Evolutionary conservation across 2,888 invertebrate genomes (phyloP), one percentile per base, ranked within the genome.

Genomic region (Deilephila elpenor): DNA sequence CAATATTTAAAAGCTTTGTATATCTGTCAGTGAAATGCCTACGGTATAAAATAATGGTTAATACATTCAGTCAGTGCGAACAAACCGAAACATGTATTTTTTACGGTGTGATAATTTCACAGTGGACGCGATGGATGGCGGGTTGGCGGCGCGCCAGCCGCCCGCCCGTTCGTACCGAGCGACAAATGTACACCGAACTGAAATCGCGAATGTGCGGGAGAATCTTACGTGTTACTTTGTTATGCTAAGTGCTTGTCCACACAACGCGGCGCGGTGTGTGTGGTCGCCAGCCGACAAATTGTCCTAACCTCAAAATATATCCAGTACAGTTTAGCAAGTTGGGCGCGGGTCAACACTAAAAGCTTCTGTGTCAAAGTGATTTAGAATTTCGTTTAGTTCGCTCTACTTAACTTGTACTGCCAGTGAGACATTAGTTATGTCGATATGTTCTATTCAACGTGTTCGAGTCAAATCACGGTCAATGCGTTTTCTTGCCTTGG

Each of bases 91-190:
- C 44, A 51, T 67, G 67, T 51, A 67, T 67, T 64, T 64, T 64
- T 67, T 37, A 51, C 44, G 44, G 67, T 67, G 44, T 51, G 51
- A 67, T 67, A 51, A 25, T 25, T 51, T 67, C 67, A 51, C 17
- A 64, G 44, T 67, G 67, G 25, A 67, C 67, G 51, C 51, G 67
- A 67, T 67, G 51, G 67, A 67, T 51, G 14, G 67, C 74, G 61
- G 25, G 67, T 67, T 77, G 76, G 77, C 77, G 29, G 60, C 53
- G 70, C 60, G 77, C 75, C 78, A 75, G 62, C 60, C 32, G 44
- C 19, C 59, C 51, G 56, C 70, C 25, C 25, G 73, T 34, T 37
- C 72, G 61, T 17, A 76, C 74, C 71, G 56, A 70, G n/a, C 62
- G 71, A 44, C 62, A 73, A 74, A 71, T 72, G 73, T 70, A 72